Base-by-base conservation (phyloP, 2,888 invertebrate species). In the Cephonodes hylas region DNA sequence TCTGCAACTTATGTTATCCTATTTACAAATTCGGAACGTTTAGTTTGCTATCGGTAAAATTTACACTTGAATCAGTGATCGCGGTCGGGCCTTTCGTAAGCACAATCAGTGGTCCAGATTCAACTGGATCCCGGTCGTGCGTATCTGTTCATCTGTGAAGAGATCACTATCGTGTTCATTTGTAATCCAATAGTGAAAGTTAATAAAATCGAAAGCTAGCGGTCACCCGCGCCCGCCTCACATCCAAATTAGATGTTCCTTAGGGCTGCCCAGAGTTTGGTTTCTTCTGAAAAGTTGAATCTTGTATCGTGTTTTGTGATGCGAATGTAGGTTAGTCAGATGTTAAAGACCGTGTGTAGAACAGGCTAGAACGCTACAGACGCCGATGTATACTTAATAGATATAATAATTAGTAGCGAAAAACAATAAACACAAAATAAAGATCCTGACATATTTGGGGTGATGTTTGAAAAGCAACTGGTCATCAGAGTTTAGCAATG, bases 161-260 rank as follows among this genome's bases (percentile, higher is more conserved):
- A 31, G 53, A 53, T 53, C 27, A 23, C 53, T 27, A n/a, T 31
- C 53, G 27, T 27, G 53, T 53, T 53, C 53, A 31, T 53, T 53
- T 53, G 53, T 53, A 53, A 53, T 53, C 53, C 53, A 18, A 18
- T 53, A 53, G 53, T 31, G 27, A 31, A 53, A 53, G 25, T 48
- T 53, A 27, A 53, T 53, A 53, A 53, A 53, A 53, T 53, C 53
- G 53, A 53, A 45, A 27, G 27, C 53, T 4, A 53, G 53, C 53
- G 53, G 53, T 27, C 27, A 20, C 44, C 34, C 38, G 38, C 38
- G 38, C 38, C 38, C 38, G 53, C 2, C 53, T 27, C 27, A 53
- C 53, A 53, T 31, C 53, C 53, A 53, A 53, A 53, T 53, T 53
- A 53, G 53, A 53, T 53, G 18, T 53, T 27, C 18, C 1, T 3